Evolutionary conservation across 1,140 invertebrate species (phyloP), one percentile per base, ranked within the genome.

Genomic region (Euura saliciscinereae): DNA sequence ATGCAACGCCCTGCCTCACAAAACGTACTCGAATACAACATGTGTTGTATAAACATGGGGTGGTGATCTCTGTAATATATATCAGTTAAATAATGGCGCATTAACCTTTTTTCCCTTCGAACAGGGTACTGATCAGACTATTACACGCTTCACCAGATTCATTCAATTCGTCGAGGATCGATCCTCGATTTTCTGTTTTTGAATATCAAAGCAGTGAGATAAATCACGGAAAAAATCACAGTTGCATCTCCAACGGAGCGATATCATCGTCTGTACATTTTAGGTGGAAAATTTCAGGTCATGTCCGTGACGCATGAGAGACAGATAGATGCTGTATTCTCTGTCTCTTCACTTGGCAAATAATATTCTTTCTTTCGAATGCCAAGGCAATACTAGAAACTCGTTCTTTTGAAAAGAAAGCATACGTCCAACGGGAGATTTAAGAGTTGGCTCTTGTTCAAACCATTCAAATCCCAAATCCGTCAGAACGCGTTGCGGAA

Each of bases 331-430:
- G 8, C 51, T 8, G 51, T n/a, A 8, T 28, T 28, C 10, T 59
- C 10, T 4, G 6, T 8, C 51, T 11, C 13, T 59, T 8, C 51
- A 59, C 51, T 59, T 59, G 51, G 51, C 51, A 59, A 59, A 59
- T 59, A 59, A 59, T 59, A 59, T 59, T 59, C 51, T 59, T 59
- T 59, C 51, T 59, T 59, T 11, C 51, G 51, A 59, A 59, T 59
- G 51, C 51, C 51, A 59, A 59, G 51, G 51, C 51, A 59, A 59
- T 59, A 59, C 51, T 3, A 28, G 28, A 28, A 28, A 28, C 28
- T 28, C 28, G 28, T 28, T n/a, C 51, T 59, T 59, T 59, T 59
- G 3, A 59, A 59, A 59, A 59, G 51, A 59, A 59, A 59, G 51
- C 51, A 59, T 59, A 59, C 51, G 51, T 59, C 51, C 13, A 28